phyloP scores from a whole-genome alignment of 2,113 vertebrate genomes.

The Jaculus jaculus region DNA sequence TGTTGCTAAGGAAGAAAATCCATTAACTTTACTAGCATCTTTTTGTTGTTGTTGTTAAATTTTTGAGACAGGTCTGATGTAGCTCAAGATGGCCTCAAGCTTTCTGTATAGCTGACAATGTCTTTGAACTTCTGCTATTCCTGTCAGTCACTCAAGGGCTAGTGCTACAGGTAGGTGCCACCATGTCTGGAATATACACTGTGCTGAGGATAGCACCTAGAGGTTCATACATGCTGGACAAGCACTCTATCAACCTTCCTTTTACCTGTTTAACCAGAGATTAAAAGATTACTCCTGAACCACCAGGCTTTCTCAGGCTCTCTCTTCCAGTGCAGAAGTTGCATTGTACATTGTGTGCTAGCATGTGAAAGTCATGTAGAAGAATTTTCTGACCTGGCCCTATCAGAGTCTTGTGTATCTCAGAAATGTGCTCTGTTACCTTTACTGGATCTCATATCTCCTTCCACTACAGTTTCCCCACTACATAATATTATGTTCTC shows the following conservation, averaged over 20 bases:
- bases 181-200: neutral
- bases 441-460: neutral
- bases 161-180: neutral
- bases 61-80: no score
- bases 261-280: neutral
- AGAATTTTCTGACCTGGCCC: neutral
- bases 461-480: neutral
- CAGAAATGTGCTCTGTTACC: neutral
- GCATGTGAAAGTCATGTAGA: neutral
- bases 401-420: neutral
- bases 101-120: no score
- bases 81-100: neutral
- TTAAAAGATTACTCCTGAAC: neutral
- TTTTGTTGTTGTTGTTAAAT: no score
- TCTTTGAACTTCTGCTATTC: neutral
- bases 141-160: neutral
- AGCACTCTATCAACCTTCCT: neutral
- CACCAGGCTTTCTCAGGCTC: neutral
- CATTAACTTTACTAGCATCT: neutral
- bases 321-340: neutral
- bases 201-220: neutral
- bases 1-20: neutral
- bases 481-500: neutral
- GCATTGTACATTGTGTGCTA: neutral
- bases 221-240: neutral